These are phyloP conservation scores for Acanthurus lineatus DNA, from an alignment of 2,797 vertebrate species.

Conservation along the genomic window DNA sequence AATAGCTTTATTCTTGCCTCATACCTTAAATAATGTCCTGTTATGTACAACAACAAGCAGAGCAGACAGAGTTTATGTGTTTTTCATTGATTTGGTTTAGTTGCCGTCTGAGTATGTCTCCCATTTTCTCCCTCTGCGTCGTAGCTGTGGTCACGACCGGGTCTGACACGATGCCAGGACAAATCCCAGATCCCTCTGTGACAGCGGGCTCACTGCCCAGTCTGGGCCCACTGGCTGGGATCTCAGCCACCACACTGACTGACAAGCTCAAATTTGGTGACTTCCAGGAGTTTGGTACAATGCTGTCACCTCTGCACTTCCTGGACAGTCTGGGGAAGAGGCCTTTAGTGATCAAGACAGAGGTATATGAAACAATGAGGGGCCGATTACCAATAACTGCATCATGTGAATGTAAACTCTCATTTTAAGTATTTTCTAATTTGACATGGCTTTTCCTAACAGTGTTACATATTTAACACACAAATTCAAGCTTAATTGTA, in stretches of 20 bases:
- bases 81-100: conserved; percentile 45
- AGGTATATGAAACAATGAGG: conserved; percentile 83
- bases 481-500: neutral
- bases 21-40: neutral
- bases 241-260: conserved; percentile 90
- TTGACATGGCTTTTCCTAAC: neutral
- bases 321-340: conserved; percentile 93
- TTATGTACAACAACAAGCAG: conserved; percentile 6
- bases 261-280: conserved; percentile 93
- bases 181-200: conserved; percentile 96
- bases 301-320: conserved; percentile 95
- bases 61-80: conserved; percentile 1
- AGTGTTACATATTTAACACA: neutral
- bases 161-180: conserved; percentile 97
- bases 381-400: neutral
- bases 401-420: neutral
- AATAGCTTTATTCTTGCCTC: conserved; percentile 12
- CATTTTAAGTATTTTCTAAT: conserved; percentile 9
- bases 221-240: conserved; percentile 91
- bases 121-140: conserved; percentile 55
- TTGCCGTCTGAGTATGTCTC: conserved; percentile 46
- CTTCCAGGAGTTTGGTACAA: conserved; percentile 92
- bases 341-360: conserved; percentile 91
- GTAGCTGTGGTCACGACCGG: conserved; percentile 84
- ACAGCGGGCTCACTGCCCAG: conserved; percentile 92